Evolutionary conservation across 2,888 invertebrate genomes (phyloP), one percentile per base, ranked within the genome.

Genomic region (Pandemis cinnamomeana): DNA sequence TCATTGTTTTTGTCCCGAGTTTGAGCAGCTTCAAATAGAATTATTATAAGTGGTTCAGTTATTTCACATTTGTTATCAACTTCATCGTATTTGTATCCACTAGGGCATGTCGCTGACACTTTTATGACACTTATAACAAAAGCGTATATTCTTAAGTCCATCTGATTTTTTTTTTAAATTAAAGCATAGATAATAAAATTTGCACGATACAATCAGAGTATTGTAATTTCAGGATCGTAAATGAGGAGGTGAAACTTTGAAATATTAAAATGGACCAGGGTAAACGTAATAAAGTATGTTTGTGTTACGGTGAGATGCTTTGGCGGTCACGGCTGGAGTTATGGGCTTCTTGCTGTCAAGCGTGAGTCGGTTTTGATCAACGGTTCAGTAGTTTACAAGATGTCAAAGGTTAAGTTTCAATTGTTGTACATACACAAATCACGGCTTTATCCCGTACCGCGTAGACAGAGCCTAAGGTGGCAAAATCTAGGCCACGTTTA

Each of bases 231-330:
- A 7, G 7, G 44, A 8, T 63, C 46, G 46, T 20, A 63, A 58
- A 58, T 7, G 27, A 2, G 7, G 58, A 27, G 58, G 58, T 58
- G 58, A 46, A 61, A 61, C 11, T 20, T 20, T 51, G 51, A 42
- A 70, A 62, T 70, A 70, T 51, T 61, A 41, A 61, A 69, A 42
- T 61, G 48, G 46, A 61, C 48, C 62, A n/a, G 20, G 44, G 51
- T 42, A 70, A 62, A 70, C 61, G 62, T 42, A 51, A 61, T 62
- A 70, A 70, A 70, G 42, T 46, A 11, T 63, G 44, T 70, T 70
- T 62, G 51, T 62, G 42, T 70, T 44, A 67, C 27, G 51, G 51
- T 41, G 62, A 62, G 13, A 11, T 7, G 55, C 36, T 61, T 51
- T 61, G 41, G 42, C 53, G 20, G 69, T 51, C 36, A 48, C 51